Percentiles rank a stretch among this genome's conserved stretches.
Conservation (phyloP, 2,113 vertebrate species). For the Dicentrarchus labrax region DNA sequence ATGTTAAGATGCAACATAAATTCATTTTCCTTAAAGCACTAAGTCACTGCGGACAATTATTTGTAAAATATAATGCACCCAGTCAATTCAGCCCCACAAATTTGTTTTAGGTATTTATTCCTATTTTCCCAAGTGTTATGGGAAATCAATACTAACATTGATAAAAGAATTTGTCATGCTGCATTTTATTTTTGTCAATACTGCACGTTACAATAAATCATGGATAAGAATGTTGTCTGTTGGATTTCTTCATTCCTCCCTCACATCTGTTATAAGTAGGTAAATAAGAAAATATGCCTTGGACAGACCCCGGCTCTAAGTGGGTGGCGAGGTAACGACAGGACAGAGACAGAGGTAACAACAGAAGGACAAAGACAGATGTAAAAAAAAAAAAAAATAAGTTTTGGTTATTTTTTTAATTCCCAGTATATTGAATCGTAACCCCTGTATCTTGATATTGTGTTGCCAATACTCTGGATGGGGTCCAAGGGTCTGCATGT, state of each 20-base stretch:
- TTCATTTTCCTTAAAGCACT: constrained; percentile 34
- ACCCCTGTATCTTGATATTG: too few species aligned
- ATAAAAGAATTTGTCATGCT: constrained; percentile 42
- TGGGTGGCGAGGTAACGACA: too few species aligned
- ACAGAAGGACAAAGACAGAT: too few species aligned
- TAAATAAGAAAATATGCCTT: too few species aligned
- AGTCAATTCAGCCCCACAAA: neutral
- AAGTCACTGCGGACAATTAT: constrained; percentile 29
- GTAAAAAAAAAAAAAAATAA: too few species aligned
- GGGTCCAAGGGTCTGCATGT: too few species aligned
- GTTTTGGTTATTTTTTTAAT: too few species aligned
- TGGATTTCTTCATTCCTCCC: neutral
- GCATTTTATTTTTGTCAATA: constrained; percentile 56
- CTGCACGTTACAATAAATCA: constrained; percentile 75
- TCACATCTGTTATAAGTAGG: neutral
- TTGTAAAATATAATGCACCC: neutral
- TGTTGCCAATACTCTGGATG: too few species aligned
- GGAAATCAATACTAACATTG: constrained; percentile 20
- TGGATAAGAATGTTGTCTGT: neutral
- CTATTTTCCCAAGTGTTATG: neutral
- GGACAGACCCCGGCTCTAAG: too few species aligned
- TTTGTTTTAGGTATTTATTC: constrained; percentile 50
- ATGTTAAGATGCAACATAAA: neutral
- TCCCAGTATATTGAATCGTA: too few species aligned
- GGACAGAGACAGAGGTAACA: too few species aligned